Evolutionary conservation across 2,888 invertebrate species (phyloP).

Genomic region (Ichneumon xanthorius): DNA sequence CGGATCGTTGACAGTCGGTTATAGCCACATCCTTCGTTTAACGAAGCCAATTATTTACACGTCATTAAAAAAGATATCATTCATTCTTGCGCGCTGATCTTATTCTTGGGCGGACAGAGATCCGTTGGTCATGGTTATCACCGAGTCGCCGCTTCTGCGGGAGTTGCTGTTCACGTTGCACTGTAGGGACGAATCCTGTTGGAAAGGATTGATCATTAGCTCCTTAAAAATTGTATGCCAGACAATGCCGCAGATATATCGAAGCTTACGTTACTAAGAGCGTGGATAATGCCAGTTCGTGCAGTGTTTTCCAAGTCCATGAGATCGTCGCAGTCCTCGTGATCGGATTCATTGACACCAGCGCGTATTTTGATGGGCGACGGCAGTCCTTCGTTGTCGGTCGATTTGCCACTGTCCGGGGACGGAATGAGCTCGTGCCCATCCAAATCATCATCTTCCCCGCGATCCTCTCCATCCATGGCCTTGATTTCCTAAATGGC

Average conservation of each 20-base stretch:
- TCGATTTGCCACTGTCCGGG: slow-evolving; percentile 86
- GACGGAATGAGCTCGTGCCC: slow-evolving; percentile 85
- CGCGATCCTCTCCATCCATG: slow-evolving; percentile 83
- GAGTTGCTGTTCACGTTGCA: slow-evolving; percentile 77
- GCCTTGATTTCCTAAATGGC: slow-evolving; percentile 77
- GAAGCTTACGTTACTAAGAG: slow-evolving; percentile 86
- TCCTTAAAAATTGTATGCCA: neutral
- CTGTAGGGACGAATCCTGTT: slow-evolving; percentile 80
- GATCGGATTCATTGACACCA: slow-evolving; percentile 83
- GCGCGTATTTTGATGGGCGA: slow-evolving; percentile 82
- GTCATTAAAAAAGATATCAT: neutral
- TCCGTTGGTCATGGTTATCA: slow-evolving; percentile 81
- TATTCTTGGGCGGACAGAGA: slow-evolving; percentile 82
- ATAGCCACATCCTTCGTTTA: slow-evolving; percentile 12
- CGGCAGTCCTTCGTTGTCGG: slow-evolving; percentile 86
- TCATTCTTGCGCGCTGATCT: slow-evolving; percentile 47
- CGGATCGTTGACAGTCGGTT: neutral
- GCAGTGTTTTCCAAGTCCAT: slow-evolving; percentile 85
- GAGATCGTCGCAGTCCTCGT: slow-evolving; percentile 86
- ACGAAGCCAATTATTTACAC: slow-evolving; percentile 18
- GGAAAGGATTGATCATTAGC: neutral
- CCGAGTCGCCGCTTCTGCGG: slow-evolving; percentile 77
- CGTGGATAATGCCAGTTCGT: slow-evolving; percentile 86
- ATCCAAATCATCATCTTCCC: slow-evolving; percentile 85
- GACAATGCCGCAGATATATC: neutral